These are phyloP conservation scores for Nesogale talazaci DNA, from an alignment of 2,113 vertebrate genomes.

Conservation along the genomic window DNA sequence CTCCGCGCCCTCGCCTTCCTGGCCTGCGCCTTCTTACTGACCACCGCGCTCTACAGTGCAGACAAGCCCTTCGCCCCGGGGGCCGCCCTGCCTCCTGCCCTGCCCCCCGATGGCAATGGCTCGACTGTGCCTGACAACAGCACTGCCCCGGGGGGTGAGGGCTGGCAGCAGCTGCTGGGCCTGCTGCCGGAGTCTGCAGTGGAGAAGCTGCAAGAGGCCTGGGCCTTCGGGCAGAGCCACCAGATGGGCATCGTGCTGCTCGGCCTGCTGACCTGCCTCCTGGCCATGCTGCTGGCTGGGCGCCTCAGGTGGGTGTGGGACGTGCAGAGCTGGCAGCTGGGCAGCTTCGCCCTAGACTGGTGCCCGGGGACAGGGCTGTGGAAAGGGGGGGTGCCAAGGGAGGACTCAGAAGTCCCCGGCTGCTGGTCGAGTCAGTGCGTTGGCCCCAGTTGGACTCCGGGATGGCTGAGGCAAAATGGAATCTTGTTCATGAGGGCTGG, in stretches of 20 bases:
- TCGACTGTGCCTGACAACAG: neutral
- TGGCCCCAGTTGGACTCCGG: neutral
- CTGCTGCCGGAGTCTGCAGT: conserved; percentile 86
- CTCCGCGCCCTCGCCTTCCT: conserved; percentile 92
- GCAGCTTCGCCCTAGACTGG: accelerated
- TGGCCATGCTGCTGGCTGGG: conserved; percentile 93
- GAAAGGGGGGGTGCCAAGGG: neutral
- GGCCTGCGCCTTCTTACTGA: conserved; percentile 90
- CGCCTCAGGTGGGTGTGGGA: conserved; percentile 88
- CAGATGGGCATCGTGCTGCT: conserved; percentile 89
- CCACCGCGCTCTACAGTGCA: conserved; percentile 83
- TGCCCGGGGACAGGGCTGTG: neutral
- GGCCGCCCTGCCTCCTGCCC: conserved; percentile 50
- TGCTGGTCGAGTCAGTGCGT: neutral
- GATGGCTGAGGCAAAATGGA: neutral
- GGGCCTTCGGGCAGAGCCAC: conserved; percentile 91
- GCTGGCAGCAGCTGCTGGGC: conserved; percentile 88
- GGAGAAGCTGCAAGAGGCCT: conserved; percentile 84
- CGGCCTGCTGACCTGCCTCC: conserved; percentile 92
- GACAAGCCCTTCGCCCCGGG: conserved; percentile 67
- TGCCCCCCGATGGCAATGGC: conserved; percentile 29
- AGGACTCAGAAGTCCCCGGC: neutral
- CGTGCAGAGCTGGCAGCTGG: accelerated
- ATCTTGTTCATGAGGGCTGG: neutral
- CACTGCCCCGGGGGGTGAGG: neutral